These are phyloP conservation scores for Arenicola marina DNA, from an alignment of 2,888 invertebrate species.

Conservation along the genomic window DNA sequence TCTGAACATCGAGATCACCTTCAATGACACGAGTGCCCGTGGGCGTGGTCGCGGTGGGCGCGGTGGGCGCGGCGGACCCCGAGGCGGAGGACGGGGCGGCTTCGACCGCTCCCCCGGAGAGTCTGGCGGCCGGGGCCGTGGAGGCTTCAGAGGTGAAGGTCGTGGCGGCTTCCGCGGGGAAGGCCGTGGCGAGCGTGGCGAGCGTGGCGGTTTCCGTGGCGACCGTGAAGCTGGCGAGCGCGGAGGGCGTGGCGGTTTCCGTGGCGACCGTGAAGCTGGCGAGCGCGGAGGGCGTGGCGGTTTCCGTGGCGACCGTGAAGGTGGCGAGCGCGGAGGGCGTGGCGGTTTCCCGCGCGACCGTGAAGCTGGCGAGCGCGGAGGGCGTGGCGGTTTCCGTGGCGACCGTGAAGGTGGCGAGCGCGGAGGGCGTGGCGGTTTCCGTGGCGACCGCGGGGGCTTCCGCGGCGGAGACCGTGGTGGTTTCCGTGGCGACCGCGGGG, in stretches of 20 bases:
- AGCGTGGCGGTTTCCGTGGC: slow-evolving; percentile 20
- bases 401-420: slow-evolving; percentile 34
- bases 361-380: slow-evolving; percentile 44
- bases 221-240: slow-evolving; percentile 25
- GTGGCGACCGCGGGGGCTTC: slow-evolving; percentile 28
- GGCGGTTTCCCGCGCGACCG: too few species aligned
- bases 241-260: slow-evolving; percentile 16
- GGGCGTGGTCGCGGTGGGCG: slow-evolving; percentile 47
- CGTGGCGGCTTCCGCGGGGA: slow-evolving; percentile 21
- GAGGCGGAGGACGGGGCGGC: slow-evolving; percentile 31
- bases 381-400: slow-evolving; percentile 36
- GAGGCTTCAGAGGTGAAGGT: slow-evolving; percentile 46
- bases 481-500: slow-evolving; percentile 19
- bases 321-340: too few species aligned
- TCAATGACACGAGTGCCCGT: slow-evolving; percentile 54
- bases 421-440: too few species aligned
- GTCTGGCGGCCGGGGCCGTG: slow-evolving; percentile 52
- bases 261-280: slow-evolving; percentile 24
- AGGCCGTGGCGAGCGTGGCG: slow-evolving; percentile 29
- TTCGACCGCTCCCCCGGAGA: too few species aligned
- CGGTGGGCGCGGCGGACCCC: slow-evolving; percentile 24
- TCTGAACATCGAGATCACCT: slow-evolving; percentile 57
- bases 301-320: slow-evolving; percentile 32
- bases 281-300: slow-evolving; percentile 33
- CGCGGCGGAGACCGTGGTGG: slow-evolving; percentile 16